phyloP scores from a whole-genome alignment of 2,113 vertebrate genomes.

The Clarias gariepinus region DNA sequence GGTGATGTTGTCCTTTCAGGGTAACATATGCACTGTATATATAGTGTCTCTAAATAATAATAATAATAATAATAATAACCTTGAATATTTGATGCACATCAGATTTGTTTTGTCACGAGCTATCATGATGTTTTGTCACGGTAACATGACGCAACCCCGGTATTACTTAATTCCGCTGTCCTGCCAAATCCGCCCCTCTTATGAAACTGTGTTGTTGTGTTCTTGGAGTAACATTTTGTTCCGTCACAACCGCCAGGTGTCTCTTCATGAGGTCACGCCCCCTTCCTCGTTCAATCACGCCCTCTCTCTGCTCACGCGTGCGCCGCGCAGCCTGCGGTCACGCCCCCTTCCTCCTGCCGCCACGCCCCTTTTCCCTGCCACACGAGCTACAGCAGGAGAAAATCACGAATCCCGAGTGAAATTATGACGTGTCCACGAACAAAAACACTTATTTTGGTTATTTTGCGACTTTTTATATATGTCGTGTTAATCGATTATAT shows the following conservation, averaged over 20 bases:
- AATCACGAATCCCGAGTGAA: not conserved
- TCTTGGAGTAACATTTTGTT: slow-evolving; percentile 6
- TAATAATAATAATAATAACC: not conserved
- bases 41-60: not conserved
- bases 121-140: slow-evolving; percentile 56
- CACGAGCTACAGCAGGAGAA: not conserved
- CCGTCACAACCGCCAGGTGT: slow-evolving; percentile 19
- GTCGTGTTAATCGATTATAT: not conserved
- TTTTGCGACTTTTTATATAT: not conserved
- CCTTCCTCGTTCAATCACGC: slow-evolving; percentile 14
- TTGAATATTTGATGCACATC: not conserved
- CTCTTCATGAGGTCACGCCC: slow-evolving; percentile 51
- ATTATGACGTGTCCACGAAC: not conserved
- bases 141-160: slow-evolving; percentile 39
- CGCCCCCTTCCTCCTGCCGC: not conserved
- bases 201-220: slow-evolving; percentile 7
- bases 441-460: not conserved
- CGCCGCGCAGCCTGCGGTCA: not conserved
- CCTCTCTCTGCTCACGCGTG: not conserved
- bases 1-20: not conserved
- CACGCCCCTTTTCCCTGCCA: not conserved
- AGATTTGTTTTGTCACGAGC: not conserved
- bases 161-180: not conserved
- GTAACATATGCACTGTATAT: not conserved
- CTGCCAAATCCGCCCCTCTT: not conserved